phyloP scores from a whole-genome alignment of 2,888 invertebrate species.

The Graphium colonna region DNA sequence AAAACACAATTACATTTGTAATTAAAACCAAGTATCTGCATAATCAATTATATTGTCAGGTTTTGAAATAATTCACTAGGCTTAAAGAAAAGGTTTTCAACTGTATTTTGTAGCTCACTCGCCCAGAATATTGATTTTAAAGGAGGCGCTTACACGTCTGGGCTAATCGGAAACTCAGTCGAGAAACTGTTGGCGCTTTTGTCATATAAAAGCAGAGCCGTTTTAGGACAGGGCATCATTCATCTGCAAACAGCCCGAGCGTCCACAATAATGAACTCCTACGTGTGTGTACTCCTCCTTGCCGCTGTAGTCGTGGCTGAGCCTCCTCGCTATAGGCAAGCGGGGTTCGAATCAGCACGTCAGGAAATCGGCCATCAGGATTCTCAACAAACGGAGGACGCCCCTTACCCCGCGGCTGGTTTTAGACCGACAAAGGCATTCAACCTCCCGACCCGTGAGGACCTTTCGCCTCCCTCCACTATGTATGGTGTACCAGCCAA shows the following conservation, averaged over 20 bases:
- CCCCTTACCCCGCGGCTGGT: conserved; percentile 65
- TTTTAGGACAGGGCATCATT: conserved; percentile 58
- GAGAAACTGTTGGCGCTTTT: conserved; percentile 36
- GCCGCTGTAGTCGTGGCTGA: conserved; percentile 56
- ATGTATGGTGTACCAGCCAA: conserved; percentile 63
- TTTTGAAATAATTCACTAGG: too few relatives aligned
- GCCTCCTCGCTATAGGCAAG: conserved; percentile 53
- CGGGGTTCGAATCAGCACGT: conserved; percentile 48
- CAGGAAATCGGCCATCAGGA: conserved; percentile 51
- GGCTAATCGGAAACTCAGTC: conserved; percentile 56
- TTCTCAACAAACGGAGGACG: conserved; percentile 37
- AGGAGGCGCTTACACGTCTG: conserved; percentile 62
- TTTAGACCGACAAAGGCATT: conserved; percentile 58
- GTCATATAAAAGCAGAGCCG: conserved; percentile 57
- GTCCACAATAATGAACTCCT: conserved; percentile 57
- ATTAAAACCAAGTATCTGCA: too few relatives aligned
- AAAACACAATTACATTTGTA: too few relatives aligned
- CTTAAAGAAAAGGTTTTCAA: too few relatives aligned
- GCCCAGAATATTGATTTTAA: conserved; percentile 65
- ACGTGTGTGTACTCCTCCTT: conserved; percentile 53
- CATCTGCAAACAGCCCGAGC: conserved; percentile 50
- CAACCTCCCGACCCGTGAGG: conserved; percentile 57
- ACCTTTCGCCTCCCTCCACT: conserved; percentile 52
- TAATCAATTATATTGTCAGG: too few relatives aligned
- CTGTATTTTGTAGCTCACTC: too few relatives aligned